A percentile compares a stretch with the other conserved stretches of the same genome.
These are phyloP conservation scores for Porites cylindrica DNA, from an alignment of 92 coral and sea anemone species.

Conservation along the genomic window DNA sequence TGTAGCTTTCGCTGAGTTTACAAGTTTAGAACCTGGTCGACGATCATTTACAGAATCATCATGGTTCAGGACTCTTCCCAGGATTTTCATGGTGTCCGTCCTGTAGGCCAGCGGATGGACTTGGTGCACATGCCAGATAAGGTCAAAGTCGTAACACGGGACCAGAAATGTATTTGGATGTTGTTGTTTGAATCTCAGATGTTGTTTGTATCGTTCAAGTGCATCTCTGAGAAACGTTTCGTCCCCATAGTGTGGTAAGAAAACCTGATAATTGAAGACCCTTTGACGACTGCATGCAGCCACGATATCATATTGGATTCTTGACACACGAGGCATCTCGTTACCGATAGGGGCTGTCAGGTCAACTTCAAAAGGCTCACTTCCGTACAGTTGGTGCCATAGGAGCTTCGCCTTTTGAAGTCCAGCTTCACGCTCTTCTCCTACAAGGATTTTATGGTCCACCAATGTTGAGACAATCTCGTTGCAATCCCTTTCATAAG, in stretches of 20 bases:
- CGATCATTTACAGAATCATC: constrained; percentile 71
- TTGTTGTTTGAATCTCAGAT: constrained; percentile 60
- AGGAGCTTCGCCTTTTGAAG: neutral
- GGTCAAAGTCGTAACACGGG: constrained; percentile 84
- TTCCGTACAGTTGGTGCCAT: constrained; percentile 39
- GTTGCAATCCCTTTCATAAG: constrained; percentile 68
- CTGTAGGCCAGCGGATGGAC: constrained; percentile 63
- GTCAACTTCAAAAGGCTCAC: constrained; percentile 55
- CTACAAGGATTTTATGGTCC: neutral
- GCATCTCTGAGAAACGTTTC: constrained; percentile 48
- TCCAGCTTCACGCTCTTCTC: neutral
- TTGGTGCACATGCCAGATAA: constrained; percentile 85
- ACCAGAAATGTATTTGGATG: constrained; percentile 70
- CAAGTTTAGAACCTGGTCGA: constrained; percentile 65
- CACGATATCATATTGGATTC: constrained; percentile 25
- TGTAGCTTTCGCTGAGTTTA: constrained; percentile 45
- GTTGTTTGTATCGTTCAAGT: constrained; percentile 65
- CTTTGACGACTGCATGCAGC: constrained; percentile 48
- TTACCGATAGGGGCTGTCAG: neutral
- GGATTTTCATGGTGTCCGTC: constrained; percentile 38
- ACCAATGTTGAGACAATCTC: constrained; percentile 47
- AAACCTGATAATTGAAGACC: constrained; percentile 65
- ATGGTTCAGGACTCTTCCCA: constrained; percentile 64
- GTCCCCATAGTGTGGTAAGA: constrained; percentile 74
- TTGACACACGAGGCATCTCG: constrained; percentile 4